phyloP scores from a whole-genome alignment of 1,140 invertebrate species.

The Cotesia vestalis region DNA sequence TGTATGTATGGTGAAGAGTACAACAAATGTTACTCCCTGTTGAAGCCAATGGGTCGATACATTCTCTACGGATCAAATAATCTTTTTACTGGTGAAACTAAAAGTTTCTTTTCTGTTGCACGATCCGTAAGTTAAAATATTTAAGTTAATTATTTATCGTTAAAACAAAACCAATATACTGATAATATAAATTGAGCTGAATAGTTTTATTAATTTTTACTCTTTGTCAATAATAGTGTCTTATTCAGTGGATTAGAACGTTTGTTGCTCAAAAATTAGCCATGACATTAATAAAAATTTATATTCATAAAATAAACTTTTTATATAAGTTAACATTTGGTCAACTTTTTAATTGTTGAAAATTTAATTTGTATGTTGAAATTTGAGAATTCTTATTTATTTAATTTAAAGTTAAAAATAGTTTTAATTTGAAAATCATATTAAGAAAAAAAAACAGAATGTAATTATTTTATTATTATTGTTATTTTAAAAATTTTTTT shows the following conservation, averaged over 20 bases:
- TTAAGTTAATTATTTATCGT: conserved; percentile 20
- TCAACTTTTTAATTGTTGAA: too few species aligned
- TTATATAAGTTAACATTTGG: too few species aligned
- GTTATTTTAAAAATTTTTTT: conserved; percentile 44
- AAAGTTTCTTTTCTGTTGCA: conserved; percentile 87
- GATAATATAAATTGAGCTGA: background rate
- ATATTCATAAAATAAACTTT: too few species aligned
- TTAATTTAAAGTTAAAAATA: too few species aligned
- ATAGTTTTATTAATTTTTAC: too few species aligned
- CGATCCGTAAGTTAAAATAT: conserved; percentile 75
- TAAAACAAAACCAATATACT: background rate
- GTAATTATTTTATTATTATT: conserved; percentile 15
- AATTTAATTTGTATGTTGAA: too few species aligned
- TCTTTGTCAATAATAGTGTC: too few species aligned
- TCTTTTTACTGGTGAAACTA: conserved; percentile 87
- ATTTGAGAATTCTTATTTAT: too few species aligned
- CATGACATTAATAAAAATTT: too few species aligned
- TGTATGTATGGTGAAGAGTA: conserved; percentile 90
- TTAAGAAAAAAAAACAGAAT: conserved; percentile 1
- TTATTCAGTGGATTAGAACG: too few species aligned
- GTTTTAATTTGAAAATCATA: background rate
- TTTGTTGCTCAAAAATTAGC: too few species aligned
- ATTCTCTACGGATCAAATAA: conserved; percentile 87
- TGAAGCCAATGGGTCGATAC: conserved; percentile 91
- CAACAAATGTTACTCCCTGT: conserved; percentile 81